Percentiles rank a stretch among this genome's conserved stretches.
These are phyloP conservation scores for Eudyptes chrysolophus DNA, from an alignment of 2,113 vertebrate genomes.

Conservation along the genomic window DNA sequence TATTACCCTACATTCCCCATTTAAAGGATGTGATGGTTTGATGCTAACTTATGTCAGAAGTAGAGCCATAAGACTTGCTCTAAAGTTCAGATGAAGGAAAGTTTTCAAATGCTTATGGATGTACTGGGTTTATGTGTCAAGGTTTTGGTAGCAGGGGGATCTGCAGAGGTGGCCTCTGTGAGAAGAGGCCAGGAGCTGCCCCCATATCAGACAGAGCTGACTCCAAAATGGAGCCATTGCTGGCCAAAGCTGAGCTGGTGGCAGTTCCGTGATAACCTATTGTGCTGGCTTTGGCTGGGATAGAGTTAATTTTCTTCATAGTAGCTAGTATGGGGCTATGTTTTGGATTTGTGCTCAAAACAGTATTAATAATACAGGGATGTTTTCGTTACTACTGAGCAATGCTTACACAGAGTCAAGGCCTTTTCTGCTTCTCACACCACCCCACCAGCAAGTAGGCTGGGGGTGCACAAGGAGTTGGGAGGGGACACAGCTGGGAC, in stretches of 20 bases:
- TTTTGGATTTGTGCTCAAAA: too few relatives aligned
- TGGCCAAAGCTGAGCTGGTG: background rate
- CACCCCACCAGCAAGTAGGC: too few relatives aligned
- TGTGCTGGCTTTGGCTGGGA: too few relatives aligned
- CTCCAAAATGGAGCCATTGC: background rate
- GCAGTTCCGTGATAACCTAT: background rate
- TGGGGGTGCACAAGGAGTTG: too few relatives aligned
- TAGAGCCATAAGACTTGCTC: background rate
- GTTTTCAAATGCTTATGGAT: background rate
- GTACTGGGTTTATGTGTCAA: background rate
- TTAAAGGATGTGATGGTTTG: background rate
- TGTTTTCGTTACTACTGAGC: too few relatives aligned
- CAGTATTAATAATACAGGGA: too few relatives aligned
- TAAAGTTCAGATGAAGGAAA: background rate
- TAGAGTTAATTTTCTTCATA: too few relatives aligned
- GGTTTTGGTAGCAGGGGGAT: background rate
- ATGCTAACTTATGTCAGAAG: background rate
- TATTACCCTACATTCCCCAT: background rate
- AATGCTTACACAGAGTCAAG: too few relatives aligned
- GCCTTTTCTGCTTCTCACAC: too few relatives aligned
- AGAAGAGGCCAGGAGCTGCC: background rate
- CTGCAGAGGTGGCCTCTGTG: background rate
- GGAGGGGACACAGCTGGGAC: too few relatives aligned
- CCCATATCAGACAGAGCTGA: fast-evolving
- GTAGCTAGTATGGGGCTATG: too few relatives aligned